These are phyloP conservation scores for Enteromius thamalakanensis DNA, from an alignment of 2,797 vertebrate species.

Conservation along the genomic window DNA sequence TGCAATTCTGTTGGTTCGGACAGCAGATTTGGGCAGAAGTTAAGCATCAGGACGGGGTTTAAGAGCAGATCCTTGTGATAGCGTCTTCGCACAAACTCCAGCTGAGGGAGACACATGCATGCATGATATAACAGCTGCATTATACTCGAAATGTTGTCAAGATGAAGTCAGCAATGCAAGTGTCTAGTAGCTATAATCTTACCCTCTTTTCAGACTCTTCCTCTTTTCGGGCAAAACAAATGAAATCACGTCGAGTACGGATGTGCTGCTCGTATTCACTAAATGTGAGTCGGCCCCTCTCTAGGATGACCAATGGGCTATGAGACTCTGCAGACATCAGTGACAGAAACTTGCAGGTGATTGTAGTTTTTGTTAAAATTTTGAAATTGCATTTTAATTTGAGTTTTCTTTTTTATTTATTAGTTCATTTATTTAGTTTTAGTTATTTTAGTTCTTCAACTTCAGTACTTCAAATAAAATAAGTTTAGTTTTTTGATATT, in stretches of 20 bases:
- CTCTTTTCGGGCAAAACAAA: conserved; percentile 83
- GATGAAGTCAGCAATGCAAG: neutral
- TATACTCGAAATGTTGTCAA: neutral
- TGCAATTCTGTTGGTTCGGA: conserved; percentile 79
- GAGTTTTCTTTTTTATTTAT: neutral
- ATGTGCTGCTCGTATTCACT: conserved; percentile 86
- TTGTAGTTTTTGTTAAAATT: neutral
- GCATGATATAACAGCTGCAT: neutral
- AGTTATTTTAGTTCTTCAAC: neutral
- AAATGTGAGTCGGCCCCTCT: conserved; percentile 86
- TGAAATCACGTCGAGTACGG: conserved; percentile 85
- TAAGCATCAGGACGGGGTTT: conserved; percentile 94
- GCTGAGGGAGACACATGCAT: conserved; percentile 68
- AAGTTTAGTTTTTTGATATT: neutral
- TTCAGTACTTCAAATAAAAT: neutral
- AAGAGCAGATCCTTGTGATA: conserved; percentile 94
- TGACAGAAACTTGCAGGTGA: neutral
- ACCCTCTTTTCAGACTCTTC: conserved; percentile 87
- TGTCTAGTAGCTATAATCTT: conserved; percentile 12
- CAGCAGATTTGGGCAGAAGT: conserved; percentile 89
- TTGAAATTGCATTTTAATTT: neutral
- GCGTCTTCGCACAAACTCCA: conserved; percentile 91
- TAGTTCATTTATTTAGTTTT: neutral
- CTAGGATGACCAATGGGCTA: conserved; percentile 88
- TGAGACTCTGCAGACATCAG: conserved; percentile 84